phyloP scores from a whole-genome alignment of 1,140 invertebrate species.

The Anastrepha ludens region DNA sequence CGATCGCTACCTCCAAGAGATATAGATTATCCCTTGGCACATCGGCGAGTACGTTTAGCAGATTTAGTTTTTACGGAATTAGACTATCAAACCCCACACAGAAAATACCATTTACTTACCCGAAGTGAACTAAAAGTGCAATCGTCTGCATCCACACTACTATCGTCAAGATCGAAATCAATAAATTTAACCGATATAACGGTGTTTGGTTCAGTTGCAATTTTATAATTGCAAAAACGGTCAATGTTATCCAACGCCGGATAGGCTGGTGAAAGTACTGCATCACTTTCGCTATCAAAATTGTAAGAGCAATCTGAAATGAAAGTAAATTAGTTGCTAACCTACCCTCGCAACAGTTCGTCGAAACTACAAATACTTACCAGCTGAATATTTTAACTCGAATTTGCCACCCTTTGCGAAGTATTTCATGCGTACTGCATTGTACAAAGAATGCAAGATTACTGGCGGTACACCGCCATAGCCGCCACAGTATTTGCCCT shows the following conservation, averaged over 20 bases:
- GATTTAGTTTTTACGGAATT: no score
- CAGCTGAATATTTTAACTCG: conserved; percentile 50
- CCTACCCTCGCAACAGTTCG: no score
- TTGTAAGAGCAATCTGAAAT: conserved; percentile 60
- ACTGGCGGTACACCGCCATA: conserved; percentile 54
- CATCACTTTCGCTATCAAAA: conserved; percentile 57
- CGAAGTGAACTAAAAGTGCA: conserved; percentile 58
- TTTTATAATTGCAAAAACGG: conserved; percentile 63
- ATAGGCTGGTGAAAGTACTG: conserved; percentile 62
- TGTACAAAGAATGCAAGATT: conserved; percentile 59
- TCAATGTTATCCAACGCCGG: conserved; percentile 58
- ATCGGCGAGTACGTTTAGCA: no score
- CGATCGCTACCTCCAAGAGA: no score
- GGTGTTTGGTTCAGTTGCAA: conserved; percentile 61
- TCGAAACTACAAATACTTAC: conserved; percentile 25
- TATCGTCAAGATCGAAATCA: conserved; percentile 62
- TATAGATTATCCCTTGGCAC: no score
- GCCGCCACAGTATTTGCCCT: conserved; percentile 64
- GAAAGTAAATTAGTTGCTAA: neutral
- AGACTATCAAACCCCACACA: neutral
- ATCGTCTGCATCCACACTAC: neutral
- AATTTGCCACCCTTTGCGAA: conserved; percentile 52
- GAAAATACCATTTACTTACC: conserved; percentile 36
- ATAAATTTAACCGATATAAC: conserved; percentile 60
- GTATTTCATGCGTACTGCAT: conserved; percentile 62